These are phyloP conservation scores for Alcedo atthis DNA, from an alignment of 2,797 vertebrate genomes.

Conservation along the genomic window DNA sequence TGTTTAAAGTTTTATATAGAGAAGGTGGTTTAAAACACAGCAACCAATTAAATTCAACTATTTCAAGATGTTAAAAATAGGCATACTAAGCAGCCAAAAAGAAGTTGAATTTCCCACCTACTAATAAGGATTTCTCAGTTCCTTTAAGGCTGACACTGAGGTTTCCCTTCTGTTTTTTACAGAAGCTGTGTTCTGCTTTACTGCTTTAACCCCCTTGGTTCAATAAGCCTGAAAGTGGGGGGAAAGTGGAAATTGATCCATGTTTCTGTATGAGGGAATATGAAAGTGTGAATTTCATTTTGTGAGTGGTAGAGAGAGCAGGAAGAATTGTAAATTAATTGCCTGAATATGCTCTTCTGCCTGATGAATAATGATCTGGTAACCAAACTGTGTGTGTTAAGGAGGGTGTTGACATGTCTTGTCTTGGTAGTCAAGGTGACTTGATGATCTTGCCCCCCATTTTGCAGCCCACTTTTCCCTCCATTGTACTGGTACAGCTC, in stretches of 20 bases:
- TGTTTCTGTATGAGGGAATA: neutral
- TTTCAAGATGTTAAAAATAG: neutral
- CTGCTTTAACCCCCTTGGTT: neutral
- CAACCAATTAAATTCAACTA: neutral
- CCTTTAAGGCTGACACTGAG: neutral
- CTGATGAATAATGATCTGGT: neutral
- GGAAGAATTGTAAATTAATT: neutral
- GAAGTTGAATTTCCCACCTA: slow-evolving; percentile 50
- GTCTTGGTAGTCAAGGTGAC: neutral
- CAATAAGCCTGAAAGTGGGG: slow-evolving; percentile 14
- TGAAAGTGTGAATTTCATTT: neutral
- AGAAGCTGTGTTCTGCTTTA: slow-evolving; percentile 16
- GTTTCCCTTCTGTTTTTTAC: slow-evolving; percentile 39
- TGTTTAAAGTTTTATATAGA: neutral
- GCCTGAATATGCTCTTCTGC: neutral
- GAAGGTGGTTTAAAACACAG: neutral
- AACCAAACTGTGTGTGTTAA: neutral
- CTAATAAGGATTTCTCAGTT: slow-evolving; percentile 43
- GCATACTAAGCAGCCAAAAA: neutral
- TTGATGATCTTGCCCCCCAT: neutral
- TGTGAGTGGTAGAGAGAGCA: neutral
- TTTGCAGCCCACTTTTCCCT: neutral
- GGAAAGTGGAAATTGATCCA: neutral
- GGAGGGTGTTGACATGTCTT: neutral
- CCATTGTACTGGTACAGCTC: accelerated